Evolutionary conservation across 37 sponge, comb jelly and placozoan genomes (phyloP).

Genomic region (Chondrosia reniformis): DNA sequence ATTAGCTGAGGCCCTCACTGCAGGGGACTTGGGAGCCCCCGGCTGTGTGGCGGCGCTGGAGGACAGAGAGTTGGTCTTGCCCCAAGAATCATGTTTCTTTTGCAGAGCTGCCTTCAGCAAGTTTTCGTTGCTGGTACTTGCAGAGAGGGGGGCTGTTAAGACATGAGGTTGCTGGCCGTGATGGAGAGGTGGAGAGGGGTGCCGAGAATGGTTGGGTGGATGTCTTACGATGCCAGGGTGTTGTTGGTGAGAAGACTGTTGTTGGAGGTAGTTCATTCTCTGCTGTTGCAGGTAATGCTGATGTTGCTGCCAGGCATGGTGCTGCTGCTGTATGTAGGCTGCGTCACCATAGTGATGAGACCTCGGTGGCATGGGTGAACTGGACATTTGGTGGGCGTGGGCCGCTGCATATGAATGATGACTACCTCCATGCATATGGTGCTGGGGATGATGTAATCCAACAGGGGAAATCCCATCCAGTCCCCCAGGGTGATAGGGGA

Average conservation of each 20-base stretch:
- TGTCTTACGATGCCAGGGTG: no score
- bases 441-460: not conserved
- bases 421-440: not conserved
- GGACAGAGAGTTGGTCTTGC: slow-evolving; percentile 4
- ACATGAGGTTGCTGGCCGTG: no score
- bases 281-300: not conserved
- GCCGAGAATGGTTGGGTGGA: not conserved
- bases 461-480: not conserved
- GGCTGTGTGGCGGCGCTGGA: not conserved
- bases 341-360: no score
- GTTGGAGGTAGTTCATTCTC: not conserved
- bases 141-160: no score
- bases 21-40: not conserved
- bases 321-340: no score
- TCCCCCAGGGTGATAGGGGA: no score
- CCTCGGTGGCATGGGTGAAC: no score
- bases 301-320: not conserved
- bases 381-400: no score
- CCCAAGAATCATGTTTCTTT: not conserved
- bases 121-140: no score
- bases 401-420: not conserved
- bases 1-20: not conserved
- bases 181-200: not conserved
- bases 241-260: no score
- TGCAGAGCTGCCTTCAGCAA: not conserved